phyloP scores from a whole-genome alignment of 1,140 invertebrate genomes.

The Lethocerus indicus region DNA sequence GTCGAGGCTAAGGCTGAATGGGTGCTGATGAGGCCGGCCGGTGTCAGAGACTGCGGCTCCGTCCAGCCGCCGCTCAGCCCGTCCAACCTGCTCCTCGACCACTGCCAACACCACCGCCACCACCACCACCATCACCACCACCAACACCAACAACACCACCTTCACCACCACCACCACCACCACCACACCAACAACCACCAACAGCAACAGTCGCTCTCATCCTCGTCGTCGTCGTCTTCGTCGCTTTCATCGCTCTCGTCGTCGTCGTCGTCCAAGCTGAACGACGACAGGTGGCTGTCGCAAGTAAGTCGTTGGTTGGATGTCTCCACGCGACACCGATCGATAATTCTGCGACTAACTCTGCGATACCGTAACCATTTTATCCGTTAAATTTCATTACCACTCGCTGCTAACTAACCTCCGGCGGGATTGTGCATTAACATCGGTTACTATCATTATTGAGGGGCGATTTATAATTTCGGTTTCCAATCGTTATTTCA shows the following conservation, averaged over 20 bases:
- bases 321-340: too few relatives aligned
- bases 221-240: not conserved
- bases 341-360: too few relatives aligned
- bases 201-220: not conserved
- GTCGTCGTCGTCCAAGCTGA: not conserved
- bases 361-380: too few relatives aligned
- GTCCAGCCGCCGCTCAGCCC: conserved; percentile 22
- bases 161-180: conserved; percentile 1
- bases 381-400: not conserved
- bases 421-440: too few relatives aligned
- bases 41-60: conserved; percentile 44
- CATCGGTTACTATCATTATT: too few relatives aligned
- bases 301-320: conserved; percentile 18
- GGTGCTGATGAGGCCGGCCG: conserved; percentile 51
- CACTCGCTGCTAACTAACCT: too few relatives aligned
- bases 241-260: too few relatives aligned
- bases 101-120: conserved; percentile 1
- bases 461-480: too few relatives aligned
- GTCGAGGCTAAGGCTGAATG: conserved; percentile 80
- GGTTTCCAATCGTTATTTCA: too few relatives aligned
- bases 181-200: conserved; percentile 3
- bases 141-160: not conserved
- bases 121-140: not conserved
- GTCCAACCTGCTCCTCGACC: conserved; percentile 16
- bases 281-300: conserved; percentile 23